phyloP scores from a whole-genome alignment of 1,140 invertebrate genomes.

The Saccostrea cuccullata region DNA sequence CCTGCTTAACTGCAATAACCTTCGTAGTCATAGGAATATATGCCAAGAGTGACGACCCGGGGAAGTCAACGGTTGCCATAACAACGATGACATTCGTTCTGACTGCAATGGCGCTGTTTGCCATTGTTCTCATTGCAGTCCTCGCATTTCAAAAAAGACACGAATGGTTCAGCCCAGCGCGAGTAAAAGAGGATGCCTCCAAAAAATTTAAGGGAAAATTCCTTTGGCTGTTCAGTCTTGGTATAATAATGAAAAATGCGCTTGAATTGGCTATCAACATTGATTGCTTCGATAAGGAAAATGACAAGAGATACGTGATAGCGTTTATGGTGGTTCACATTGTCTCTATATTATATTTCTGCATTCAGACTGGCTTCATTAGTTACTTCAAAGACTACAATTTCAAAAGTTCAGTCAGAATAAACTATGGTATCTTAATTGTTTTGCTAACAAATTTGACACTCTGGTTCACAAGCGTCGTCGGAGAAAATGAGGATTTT shows the following conservation, averaged over 20 bases:
- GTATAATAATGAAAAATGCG: constrained; percentile 29
- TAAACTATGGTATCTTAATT: constrained; percentile 39
- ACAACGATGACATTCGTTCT: background rate
- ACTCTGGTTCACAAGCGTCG: constrained; percentile 25
- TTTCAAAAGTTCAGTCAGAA: constrained; percentile 21
- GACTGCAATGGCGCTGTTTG: constrained; percentile 18
- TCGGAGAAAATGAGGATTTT: constrained; percentile 1
- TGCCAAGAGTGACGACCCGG: background rate
- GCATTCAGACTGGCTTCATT: constrained; percentile 37
- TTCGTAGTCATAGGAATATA: constrained; percentile 41
- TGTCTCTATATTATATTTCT: constrained; percentile 22
- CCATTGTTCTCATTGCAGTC: constrained; percentile 32
- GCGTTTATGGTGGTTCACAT: background rate
- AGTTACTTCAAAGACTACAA: constrained; percentile 40
- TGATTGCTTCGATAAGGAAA: constrained; percentile 8
- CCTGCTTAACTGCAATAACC: constrained; percentile 29
- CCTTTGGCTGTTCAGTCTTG: constrained; percentile 40
- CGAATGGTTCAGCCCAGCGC: constrained; percentile 22
- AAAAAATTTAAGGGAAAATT: constrained; percentile 29
- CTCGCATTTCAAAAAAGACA: constrained; percentile 14
- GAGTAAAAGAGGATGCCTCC: background rate
- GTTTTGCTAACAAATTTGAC: constrained; percentile 25
- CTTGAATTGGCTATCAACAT: constrained; percentile 27
- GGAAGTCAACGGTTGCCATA: background rate
- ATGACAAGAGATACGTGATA: background rate